phyloP scores from a whole-genome alignment of 2,888 invertebrate species.

The Pristionchus fissidentatus region DNA sequence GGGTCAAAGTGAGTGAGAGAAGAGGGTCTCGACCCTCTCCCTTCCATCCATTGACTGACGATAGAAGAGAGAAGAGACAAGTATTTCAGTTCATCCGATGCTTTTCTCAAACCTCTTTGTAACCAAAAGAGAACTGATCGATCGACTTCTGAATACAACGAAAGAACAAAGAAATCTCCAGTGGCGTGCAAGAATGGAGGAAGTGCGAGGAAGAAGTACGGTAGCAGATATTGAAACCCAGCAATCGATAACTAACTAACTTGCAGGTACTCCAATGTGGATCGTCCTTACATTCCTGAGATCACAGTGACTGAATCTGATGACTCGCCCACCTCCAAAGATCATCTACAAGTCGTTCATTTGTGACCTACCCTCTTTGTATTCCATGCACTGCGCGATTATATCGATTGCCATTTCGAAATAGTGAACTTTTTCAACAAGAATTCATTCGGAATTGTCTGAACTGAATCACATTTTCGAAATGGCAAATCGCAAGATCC shows the following conservation, averaged over 20 bases:
- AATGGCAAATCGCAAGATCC: not conserved
- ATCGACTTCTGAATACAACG: conserved; percentile 61
- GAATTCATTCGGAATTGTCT: not conserved
- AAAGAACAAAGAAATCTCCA: conserved; percentile 55
- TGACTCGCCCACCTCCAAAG: not conserved
- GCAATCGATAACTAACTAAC: not conserved
- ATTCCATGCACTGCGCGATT: not conserved
- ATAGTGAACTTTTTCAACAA: not conserved
- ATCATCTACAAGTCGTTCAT: conserved; percentile 41
- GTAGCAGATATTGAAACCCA: not conserved
- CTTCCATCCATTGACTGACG: too few species aligned
- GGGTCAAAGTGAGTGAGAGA: not conserved
- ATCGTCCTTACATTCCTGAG: conserved; percentile 33
- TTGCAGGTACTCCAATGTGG: not conserved
- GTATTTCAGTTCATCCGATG: conserved; percentile 40
- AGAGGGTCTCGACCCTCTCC: not conserved
- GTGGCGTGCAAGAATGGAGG: not conserved
- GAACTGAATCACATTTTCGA: not conserved
- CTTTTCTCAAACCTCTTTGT: conserved; percentile 39
- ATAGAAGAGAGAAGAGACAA: not conserved
- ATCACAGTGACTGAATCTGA: conserved; percentile 41
- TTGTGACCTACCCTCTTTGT: not conserved
- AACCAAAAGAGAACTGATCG: conserved; percentile 2
- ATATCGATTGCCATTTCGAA: not conserved
- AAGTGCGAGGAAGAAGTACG: not conserved